Evolutionary conservation across 2,888 invertebrate genomes (phyloP).

Genomic region (Amphipoea lucens): DNA sequence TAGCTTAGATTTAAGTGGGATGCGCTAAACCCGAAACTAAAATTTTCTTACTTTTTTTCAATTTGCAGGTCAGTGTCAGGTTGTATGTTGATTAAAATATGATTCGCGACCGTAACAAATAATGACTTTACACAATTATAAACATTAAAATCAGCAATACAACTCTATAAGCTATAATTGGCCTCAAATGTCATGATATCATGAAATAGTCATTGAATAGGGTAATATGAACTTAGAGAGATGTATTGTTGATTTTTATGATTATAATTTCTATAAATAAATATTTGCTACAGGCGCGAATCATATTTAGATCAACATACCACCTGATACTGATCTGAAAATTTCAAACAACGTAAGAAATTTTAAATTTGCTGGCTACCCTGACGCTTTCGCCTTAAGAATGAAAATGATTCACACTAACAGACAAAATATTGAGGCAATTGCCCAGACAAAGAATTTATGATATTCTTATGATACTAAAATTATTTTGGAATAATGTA

Average conservation of each 20-base stretch:
- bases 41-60: neutral
- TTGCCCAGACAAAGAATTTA: neutral
- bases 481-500: neutral
- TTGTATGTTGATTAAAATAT: too few species aligned
- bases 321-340: neutral
- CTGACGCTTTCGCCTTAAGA: neutral
- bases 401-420: constrained; percentile 11
- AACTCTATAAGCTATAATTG: too few species aligned
- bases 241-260: neutral
- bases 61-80: neutral
- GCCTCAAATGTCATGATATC: neutral
- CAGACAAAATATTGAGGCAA: neutral
- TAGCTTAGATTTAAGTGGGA: neutral
- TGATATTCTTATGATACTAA: neutral
- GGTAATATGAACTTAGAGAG: too few species aligned
- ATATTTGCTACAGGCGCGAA: neutral
- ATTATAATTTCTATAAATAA: neutral
- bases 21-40: neutral
- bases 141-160: too few species aligned
- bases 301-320: neutral
- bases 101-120: too few species aligned
- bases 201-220: neutral
- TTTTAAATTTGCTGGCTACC: neutral
- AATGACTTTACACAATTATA: too few species aligned
- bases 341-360: neutral